A percentile compares a stretch with the other conserved stretches of the same genome.
These are phyloP conservation scores for Akabosia matsudoensis DNA, from an alignment of 1,140 invertebrate genomes.

Conservation along the genomic window DNA sequence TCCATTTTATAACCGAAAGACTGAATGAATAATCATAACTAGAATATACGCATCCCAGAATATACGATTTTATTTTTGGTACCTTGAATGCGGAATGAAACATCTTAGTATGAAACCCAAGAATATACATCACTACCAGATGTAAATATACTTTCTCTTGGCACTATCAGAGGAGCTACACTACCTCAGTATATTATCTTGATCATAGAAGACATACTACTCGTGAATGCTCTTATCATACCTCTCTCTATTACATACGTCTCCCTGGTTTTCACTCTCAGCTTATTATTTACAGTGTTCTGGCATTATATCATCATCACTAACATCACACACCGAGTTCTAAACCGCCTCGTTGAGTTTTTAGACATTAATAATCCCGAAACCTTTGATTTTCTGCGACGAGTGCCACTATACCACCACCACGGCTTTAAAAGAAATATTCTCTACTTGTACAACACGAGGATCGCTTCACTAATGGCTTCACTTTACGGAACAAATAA, in stretches of 20 bases:
- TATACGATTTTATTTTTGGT: not conserved
- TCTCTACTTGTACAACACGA: too few relatives aligned
- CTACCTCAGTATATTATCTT: too few relatives aligned
- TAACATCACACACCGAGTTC: slow-evolving; percentile 3
- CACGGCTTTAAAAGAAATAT: not conserved
- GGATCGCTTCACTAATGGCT: not conserved
- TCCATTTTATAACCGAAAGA: not conserved
- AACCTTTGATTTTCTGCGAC: slow-evolving; percentile 16
- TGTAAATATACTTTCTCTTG: too few relatives aligned
- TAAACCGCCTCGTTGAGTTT: slow-evolving; percentile 11
- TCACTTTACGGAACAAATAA: not conserved
- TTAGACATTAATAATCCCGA: slow-evolving; percentile 16
- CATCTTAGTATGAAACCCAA: too few relatives aligned
- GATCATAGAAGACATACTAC: too few relatives aligned
- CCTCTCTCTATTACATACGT: too few relatives aligned
- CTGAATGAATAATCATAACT: slow-evolving; percentile 6
- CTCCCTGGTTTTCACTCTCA: too few relatives aligned
- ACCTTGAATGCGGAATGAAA: not conserved
- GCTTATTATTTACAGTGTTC: slow-evolving; percentile 5
- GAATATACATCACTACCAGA: too few relatives aligned
- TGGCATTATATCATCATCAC: not conserved
- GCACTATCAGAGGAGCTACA: too few relatives aligned
- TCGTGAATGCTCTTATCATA: too few relatives aligned
- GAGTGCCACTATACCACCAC: not conserved
- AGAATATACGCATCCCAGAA: not conserved